These are phyloP conservation scores for Semicossyphus pulcher DNA, from an alignment of 2,113 vertebrate species.

Conservation along the genomic window DNA sequence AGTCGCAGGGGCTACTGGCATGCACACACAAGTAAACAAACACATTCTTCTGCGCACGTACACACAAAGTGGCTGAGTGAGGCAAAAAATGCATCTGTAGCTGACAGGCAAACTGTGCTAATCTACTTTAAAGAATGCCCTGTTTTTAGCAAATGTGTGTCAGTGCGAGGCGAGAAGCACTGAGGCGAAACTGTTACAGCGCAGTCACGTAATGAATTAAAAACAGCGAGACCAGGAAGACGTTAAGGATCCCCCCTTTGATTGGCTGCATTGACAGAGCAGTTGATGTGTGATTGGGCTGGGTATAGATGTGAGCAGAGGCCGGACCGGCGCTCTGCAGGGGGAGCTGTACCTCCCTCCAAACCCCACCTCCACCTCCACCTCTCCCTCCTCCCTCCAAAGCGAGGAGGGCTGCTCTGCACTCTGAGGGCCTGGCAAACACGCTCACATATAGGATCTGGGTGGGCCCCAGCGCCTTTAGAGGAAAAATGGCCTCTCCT, in stretches of 20 bases:
- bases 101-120: slow-evolving; percentile 70
- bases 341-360: slow-evolving; percentile 14
- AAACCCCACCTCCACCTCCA: neutral
- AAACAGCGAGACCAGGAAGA: slow-evolving; percentile 66
- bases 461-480: slow-evolving; percentile 46
- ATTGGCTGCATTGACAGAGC: slow-evolving; percentile 60
- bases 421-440: slow-evolving; percentile 55
- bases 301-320: slow-evolving; percentile 55
- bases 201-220: slow-evolving; percentile 66
- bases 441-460: slow-evolving; percentile 55
- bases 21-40: slow-evolving; percentile 19
- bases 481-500: slow-evolving; percentile 27
- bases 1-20: slow-evolving; percentile 38
- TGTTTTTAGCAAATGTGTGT: slow-evolving; percentile 63
- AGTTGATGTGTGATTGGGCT: slow-evolving; percentile 53
- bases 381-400: slow-evolving; percentile 12
- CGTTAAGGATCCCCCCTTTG: slow-evolving; percentile 40
- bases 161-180: slow-evolving; percentile 48
- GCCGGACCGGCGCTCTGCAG: slow-evolving; percentile 49
- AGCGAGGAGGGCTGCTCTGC: slow-evolving; percentile 40
- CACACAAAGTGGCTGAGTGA: slow-evolving; percentile 45
- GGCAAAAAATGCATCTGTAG: slow-evolving; percentile 58
- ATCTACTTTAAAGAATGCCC: slow-evolving; percentile 71
- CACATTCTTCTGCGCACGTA: slow-evolving; percentile 15
- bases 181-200: slow-evolving; percentile 62